Evolutionary conservation across 2,113 vertebrate genomes (phyloP), one percentile per base, ranked within the genome.

Genomic region (Bostrychus sinensis): DNA sequence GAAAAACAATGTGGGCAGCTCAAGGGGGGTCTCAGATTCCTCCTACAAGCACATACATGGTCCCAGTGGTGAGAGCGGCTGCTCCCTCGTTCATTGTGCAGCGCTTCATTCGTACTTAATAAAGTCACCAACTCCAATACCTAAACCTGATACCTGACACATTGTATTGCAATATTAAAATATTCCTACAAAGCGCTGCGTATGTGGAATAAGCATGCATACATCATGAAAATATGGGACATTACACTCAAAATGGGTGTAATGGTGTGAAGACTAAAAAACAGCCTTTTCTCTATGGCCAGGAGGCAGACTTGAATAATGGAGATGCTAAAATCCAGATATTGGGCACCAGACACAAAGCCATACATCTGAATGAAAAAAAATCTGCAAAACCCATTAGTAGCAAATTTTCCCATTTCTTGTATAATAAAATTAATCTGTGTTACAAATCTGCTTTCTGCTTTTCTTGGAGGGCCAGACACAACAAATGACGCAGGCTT

Each of bases 1-100:
- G 55, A 85, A 75, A 77, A 79, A 70, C 57, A 83, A 75, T 75
- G 68, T 45, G 71, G 55, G 64, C 60, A 70, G 71, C 66, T 72
- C 58, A 69, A 56, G 36, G 70, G 66, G 30, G 60, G 66, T 66
- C 42, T 66, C 28, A 36, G 14, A 70, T 60, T 61, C 63, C 20
- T 3, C 61, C 32, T 57, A 61, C 19, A 38, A 37, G 41, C 45
- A 56, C 11, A 55, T 26, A 19, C 61, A 57, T 5, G 0, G 13
- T 56, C 56, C 38, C 45, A 59, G 32, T 58, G n/a, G 14, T 36
- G 1, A 16, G 48, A 46, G 58, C 50, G 65, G 71, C 26, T 56
- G 43, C 43, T 67, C 32, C 37, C 37, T 39, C 11, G 11, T 16
- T 26, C 26, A 14, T 5, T 51, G 16, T 46, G 9, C 4, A 23